Evolutionary conservation across 2,888 invertebrate species (phyloP), one percentile per base, ranked within the genome.

Genomic region (Leptura quadrifasciata): DNA sequence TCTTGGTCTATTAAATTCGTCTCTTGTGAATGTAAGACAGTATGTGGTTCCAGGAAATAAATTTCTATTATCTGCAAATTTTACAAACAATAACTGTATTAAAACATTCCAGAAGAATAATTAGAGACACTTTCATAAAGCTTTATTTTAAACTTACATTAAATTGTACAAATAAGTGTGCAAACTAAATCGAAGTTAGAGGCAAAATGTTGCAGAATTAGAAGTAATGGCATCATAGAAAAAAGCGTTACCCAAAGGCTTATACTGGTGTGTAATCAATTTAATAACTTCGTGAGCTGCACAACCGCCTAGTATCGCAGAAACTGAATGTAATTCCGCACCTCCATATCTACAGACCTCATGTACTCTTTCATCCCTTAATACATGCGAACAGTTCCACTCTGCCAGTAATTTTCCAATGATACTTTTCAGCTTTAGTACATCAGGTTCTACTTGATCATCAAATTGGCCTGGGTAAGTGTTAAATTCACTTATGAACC

Each of bases 261-360:
- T 96, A 89, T 98, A 99, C 90, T 99, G 99, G 86, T 94, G 94
- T 2, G 99, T 99, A 72, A 98, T 92, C 74, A 99, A 91, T 91
- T 99, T 99, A 80, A 98, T 97, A 4, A 94, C 94, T 91, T 99
- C 99, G 87, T 99, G 99, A 8, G 98, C 98, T 27, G 96, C 95
- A 87, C 97, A 95, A 3, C 98, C 99, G 79, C 95, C 96, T 89
- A 87, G 76, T 85, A 89, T 96, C 6, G 99, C 95, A 12, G 98
- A 97, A 12, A 99, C 93, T 35, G 97, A 95, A 89, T 99, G 99
- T 76, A 99, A 91, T 89, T 99, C 98, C 10, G 96, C 94, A 10
- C 97, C 98, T 17, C 71, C 71, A 52, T 65, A 65, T 39, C 98
- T 93, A 87, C 97, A 97, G 90, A 98, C 94, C 90, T 98, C 98